These are phyloP conservation scores for Himalopsyche kuldschensis DNA, from an alignment of 2,888 invertebrate species.

Conservation along the genomic window DNA sequence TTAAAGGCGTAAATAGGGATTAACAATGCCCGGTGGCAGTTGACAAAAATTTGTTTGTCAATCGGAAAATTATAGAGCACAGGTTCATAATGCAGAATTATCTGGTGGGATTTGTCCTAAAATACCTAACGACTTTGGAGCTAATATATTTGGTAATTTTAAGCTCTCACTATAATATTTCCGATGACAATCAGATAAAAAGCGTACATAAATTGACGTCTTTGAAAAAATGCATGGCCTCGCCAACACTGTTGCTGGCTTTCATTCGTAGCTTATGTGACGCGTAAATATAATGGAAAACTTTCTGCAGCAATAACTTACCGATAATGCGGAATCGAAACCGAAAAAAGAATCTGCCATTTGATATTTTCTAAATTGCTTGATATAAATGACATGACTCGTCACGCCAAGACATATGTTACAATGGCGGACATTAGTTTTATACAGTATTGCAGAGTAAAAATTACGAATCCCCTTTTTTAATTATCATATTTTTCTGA, in stretches of 20 bases:
- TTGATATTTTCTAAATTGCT: conserved; percentile 64
- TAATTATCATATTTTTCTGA: not conserved
- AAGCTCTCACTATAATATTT: not conserved
- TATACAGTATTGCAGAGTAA: not conserved
- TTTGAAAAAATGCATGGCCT: not conserved
- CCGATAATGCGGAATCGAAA: conserved; percentile 77
- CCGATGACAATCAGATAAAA: not conserved
- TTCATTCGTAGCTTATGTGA: not conserved
- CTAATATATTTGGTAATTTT: not conserved
- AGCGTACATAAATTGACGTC: not conserved
- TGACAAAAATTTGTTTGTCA: not conserved
- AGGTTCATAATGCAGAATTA: not conserved
- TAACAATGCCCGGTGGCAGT: not conserved
- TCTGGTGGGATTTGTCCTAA: not conserved
- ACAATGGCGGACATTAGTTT: conserved; percentile 49
- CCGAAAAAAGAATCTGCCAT: conserved; percentile 90
- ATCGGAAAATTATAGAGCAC: not conserved
- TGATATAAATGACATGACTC: conserved; percentile 69
- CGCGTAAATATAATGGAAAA: conserved; percentile 31
- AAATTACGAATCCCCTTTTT: not conserved
- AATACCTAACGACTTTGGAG: not conserved
- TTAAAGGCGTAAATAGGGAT: not conserved
- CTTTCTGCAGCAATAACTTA: conserved; percentile 53
- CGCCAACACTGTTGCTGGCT: not conserved
- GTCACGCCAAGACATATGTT: conserved; percentile 60